Evolutionary conservation across 2,113 vertebrate genomes (phyloP).

Genomic region (Protobothrops flavoviridis): DNA sequence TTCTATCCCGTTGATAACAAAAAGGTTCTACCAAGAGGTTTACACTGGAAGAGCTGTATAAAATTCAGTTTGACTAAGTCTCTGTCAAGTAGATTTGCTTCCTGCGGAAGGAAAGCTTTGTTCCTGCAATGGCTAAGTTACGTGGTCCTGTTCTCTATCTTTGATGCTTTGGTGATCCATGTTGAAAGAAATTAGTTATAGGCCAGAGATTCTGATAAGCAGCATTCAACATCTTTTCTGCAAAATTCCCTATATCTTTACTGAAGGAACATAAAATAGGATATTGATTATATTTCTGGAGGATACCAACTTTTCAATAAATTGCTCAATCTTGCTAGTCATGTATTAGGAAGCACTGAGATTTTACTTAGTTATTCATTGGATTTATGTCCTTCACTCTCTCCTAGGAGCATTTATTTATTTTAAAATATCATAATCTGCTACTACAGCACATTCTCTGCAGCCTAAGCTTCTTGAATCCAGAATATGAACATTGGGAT

Average conservation of each 20-base stretch:
- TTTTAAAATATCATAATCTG: not conserved
- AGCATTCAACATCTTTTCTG: not conserved
- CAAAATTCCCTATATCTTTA: not conserved
- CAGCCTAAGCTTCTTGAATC: not conserved
- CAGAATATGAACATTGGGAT: not conserved
- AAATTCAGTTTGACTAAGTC: not conserved
- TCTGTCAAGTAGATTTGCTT: not conserved
- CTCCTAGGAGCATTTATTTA: not conserved
- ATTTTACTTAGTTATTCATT: not conserved
- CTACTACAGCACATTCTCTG: not conserved
- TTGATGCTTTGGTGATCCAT: conserved; percentile 10
- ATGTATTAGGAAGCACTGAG: not conserved
- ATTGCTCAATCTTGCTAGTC: not conserved
- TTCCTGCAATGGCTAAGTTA: conserved; percentile 6
- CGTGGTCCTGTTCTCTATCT: not conserved
- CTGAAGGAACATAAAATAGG: not conserved
- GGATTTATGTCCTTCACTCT: not conserved
- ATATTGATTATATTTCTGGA: not conserved
- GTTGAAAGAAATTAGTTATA: conserved; percentile 20
- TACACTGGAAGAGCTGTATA: not conserved
- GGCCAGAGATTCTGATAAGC: not conserved
- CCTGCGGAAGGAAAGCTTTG: not conserved
- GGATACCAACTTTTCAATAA: not conserved
- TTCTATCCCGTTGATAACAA: not conserved
- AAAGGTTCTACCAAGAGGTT: not conserved